Conservation (phyloP, 2,113 vertebrate species). For the Vombatus ursinus region DNA sequence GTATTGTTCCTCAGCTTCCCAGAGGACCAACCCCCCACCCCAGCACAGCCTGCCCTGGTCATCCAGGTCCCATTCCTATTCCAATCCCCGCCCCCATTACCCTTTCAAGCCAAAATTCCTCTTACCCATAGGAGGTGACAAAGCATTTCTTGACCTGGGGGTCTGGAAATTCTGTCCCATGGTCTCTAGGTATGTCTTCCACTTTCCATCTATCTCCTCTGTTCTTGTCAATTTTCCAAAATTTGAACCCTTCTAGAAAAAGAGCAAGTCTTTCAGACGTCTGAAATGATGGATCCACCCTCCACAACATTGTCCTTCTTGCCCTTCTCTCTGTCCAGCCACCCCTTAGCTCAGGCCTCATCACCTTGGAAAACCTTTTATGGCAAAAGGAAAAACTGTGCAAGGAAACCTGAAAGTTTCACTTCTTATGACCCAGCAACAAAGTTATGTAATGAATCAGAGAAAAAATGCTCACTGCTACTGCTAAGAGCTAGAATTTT, state of each 20-base stretch:
- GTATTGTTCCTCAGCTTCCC: background rate
- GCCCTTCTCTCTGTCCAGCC: background rate
- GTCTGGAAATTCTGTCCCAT: background rate
- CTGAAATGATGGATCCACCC: background rate
- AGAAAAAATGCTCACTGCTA: background rate
- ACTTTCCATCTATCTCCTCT: background rate
- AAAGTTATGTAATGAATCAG: background rate
- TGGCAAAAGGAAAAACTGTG: background rate
- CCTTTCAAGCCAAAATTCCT: background rate
- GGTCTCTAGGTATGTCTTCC: background rate
- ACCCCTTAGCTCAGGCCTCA: background rate
- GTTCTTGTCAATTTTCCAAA: background rate
- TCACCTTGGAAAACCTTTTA: background rate
- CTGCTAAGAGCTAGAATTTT: background rate
- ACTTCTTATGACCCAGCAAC: background rate
- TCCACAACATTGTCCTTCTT: background rate
- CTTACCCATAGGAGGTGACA: background rate
- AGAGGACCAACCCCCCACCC: background rate
- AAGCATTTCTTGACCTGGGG: background rate
- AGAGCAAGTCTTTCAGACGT: background rate
- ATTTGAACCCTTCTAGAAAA: background rate
- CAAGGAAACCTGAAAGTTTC: background rate
- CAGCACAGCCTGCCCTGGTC: no score
- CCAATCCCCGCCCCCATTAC: background rate
- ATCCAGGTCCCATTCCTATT: background rate